Percentiles rank a stretch among this genome's conserved stretches.
phyloP scores from a whole-genome alignment of 2,113 vertebrate species.

The Trachemys scripta region DNA sequence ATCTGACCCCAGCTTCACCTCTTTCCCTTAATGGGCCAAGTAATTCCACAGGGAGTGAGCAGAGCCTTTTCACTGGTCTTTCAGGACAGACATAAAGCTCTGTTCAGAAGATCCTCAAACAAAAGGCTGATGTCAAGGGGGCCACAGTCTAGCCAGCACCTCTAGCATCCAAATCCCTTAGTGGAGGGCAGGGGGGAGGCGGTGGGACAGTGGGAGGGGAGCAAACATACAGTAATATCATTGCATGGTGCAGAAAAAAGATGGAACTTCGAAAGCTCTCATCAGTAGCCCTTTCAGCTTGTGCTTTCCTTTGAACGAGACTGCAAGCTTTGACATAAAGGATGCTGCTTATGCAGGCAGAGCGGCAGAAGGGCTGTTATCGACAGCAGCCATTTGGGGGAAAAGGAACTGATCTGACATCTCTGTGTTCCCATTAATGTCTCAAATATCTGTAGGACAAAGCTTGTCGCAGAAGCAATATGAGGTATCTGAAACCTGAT shows the following conservation, averaged over 20 bases:
- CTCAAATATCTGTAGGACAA: not conserved
- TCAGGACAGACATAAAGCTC: not conserved
- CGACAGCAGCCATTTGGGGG: not conserved
- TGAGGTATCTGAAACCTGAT: not conserved
- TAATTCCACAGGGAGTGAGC: rapidly evolving
- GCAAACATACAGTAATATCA: too few relatives aligned
- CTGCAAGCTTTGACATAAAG: not conserved
- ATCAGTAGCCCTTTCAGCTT: not conserved
- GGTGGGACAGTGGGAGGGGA: too few relatives aligned
- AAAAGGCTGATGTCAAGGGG: not conserved
- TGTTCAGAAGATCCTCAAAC: rapidly evolving
- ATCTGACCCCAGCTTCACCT: not conserved
- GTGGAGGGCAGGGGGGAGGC: not conserved
- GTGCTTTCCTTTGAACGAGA: not conserved
- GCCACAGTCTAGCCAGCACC: not conserved
- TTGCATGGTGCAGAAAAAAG: rapidly evolving
- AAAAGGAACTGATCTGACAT: not conserved
- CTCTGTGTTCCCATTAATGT: not conserved
- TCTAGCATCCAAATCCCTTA: too few relatives aligned
- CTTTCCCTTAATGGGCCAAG: not conserved
- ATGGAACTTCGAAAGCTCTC: not conserved
- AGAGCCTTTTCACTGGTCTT: rapidly evolving
- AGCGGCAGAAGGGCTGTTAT: not conserved
- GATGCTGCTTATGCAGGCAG: not conserved
- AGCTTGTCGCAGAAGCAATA: not conserved